These are phyloP conservation scores for Barypeithes pellucidus DNA, from an alignment of 2,888 invertebrate genomes.

Conservation along the genomic window DNA sequence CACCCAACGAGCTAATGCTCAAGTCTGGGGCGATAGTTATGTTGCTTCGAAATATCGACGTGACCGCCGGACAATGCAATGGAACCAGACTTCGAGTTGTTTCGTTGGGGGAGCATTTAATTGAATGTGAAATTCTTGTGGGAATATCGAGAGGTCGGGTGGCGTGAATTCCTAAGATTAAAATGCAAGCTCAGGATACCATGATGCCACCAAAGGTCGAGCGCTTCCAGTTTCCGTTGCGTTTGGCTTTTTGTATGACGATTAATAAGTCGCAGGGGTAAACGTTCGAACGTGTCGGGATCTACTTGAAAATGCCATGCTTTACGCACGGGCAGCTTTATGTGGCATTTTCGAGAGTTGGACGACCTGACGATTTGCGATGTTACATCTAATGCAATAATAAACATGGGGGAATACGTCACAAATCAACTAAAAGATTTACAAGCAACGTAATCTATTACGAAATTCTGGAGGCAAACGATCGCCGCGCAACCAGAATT, in stretches of 20 bases:
- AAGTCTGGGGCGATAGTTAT: no score
- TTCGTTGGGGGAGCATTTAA: no score
- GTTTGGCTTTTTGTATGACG: conserved; percentile 56
- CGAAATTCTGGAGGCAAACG: not conserved
- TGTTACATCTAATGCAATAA: no score
- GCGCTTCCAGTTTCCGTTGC: conserved; percentile 55
- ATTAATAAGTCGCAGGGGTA: conserved; percentile 58
- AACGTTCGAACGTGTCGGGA: conserved; percentile 52
- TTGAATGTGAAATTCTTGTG: not conserved
- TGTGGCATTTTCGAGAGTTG: conserved; percentile 54
- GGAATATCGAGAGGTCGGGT: not conserved
- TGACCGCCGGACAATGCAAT: no score
- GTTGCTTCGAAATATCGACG: no score
- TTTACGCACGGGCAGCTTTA: conserved; percentile 55
- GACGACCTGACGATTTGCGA: no score
- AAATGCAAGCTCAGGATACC: not conserved
- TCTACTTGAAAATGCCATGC: conserved; percentile 52
- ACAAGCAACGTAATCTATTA: not conserved
- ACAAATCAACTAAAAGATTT: no score
- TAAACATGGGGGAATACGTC: not conserved
- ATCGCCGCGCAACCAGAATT: not conserved
- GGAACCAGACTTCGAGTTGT: no score
- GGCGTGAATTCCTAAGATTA: not conserved
- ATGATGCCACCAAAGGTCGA: conserved; percentile 45
- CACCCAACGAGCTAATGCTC: no score